Base-by-base conservation (phyloP, 2,797 vertebrate species). In the Paedocypris micromegethes region DNA sequence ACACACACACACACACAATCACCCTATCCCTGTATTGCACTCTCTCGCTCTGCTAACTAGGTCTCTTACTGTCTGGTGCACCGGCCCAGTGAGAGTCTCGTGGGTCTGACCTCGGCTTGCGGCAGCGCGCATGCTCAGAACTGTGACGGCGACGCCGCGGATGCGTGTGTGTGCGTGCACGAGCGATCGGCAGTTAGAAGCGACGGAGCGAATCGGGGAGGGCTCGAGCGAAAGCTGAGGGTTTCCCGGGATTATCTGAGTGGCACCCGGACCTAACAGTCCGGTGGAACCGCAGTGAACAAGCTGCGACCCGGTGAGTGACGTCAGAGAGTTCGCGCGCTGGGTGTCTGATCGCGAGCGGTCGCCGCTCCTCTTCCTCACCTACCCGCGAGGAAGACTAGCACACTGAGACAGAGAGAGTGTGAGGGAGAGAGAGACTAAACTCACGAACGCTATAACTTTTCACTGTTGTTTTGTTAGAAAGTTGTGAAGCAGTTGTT, bases 61-160 rank as follows among this genome's bases (percentile, higher is more conserved):
- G 23, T 23, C 23, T 23, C 23, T 23, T 23, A 23, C 23, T 23
- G 23, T 23, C 23, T 23, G 23, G 23, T 23, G 23, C 23, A 23
- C 23, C 23, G 23, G 23, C 23, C 23, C 23, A 23, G 85, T 84
- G 45, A 62, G 47, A 48, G 50, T 49, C 46, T 48, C 59, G 38
- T 41, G 2, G 6, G n/a, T 58, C 3, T 61, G 80, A 84, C 88
- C 83, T 84, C 82, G 86, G 85, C 83, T 87, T 81, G 86, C 79
- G 82, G 84, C 84, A 84, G 87, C 88, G 92, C 93, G 93, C 93
- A 95, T 94, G 93, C 93, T 90, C 92, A 88, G 86, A 88, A 81
- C 86, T 86, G 91, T 91, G 92, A 92, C 92, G 91, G 93, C 93
- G 92, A 90, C 89, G 90, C 91, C 93, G 90, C 91, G 93, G 94